These are phyloP conservation scores for Agrotis puta DNA, from an alignment of 2,888 invertebrate species.

Conservation along the genomic window DNA sequence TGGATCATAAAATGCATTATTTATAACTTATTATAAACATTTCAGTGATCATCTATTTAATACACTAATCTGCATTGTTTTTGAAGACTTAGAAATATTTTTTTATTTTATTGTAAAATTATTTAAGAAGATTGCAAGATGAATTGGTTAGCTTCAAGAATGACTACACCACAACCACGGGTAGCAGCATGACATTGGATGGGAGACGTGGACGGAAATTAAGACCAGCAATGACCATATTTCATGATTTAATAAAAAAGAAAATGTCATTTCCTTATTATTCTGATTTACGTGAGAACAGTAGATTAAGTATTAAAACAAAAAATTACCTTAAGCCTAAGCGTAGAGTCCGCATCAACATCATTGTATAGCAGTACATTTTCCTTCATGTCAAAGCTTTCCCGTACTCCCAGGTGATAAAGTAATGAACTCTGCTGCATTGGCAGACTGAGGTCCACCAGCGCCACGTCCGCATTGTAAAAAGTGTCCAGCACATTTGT, in stretches of 20 bases:
- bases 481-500: conserved; percentile 98
- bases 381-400: conserved; percentile 99
- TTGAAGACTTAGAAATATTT: too few species aligned
- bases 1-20: neutral
- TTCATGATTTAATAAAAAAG: too few species aligned
- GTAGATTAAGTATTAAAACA: neutral
- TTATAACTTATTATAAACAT: neutral
- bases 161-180: too few species aligned
- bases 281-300: neutral
- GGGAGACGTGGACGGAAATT: too few species aligned
- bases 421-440: conserved; percentile 98
- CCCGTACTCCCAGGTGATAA: conserved; percentile 99
- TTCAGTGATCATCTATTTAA: neutral
- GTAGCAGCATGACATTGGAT: too few species aligned
- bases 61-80: neutral
- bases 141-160: too few species aligned
- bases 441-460: conserved; percentile 98
- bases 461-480: conserved; percentile 99
- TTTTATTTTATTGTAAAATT: too few species aligned
- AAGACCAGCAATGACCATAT: too few species aligned
- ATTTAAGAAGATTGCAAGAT: too few species aligned
- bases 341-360: conserved; percentile 96
- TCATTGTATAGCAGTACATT: conserved; percentile 97
- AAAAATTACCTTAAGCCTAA: conserved; percentile 94
- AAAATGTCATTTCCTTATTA: too few species aligned